Evolutionary conservation across 2,888 invertebrate genomes (phyloP), one percentile per base, ranked within the genome.

Genomic region (Arenicola marina): DNA sequence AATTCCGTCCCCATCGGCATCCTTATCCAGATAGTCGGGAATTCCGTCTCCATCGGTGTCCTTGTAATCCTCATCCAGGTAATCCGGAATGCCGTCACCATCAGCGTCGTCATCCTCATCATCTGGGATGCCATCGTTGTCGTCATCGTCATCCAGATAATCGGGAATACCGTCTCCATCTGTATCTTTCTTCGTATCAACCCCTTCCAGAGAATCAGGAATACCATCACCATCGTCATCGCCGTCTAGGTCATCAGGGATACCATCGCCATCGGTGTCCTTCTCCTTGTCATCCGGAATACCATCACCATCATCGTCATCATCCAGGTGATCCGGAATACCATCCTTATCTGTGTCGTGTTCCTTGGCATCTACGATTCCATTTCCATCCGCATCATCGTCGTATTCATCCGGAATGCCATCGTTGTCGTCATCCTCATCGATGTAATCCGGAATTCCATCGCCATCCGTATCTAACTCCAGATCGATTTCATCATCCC

Each of bases 221-320:
- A 81, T 78, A 18, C 79, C 79, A 70, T 79, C 78, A 1, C 79
- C 77, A 62, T 70, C 73, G 67, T 77, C 77, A 44, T 73, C 68
- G 21, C 57, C 58, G 45, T 77, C 76, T 4, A 68, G 58, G 51
- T 72, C 44, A 63, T 79, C 75, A 2, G 75, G 75, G 1, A 75
- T 73, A 0, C 76, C 76, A 63, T 76, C 76, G 0, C 74, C 73
- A 64, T 75, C 75, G 1, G 56, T 28, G n/a, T n/a, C n/a, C n/a
- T n/a, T n/a, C n/a, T n/a, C n/a, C n/a, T n/a, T n/a, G n/a, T n/a
- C n/a, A n/a, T n/a, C n/a, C n/a, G n/a, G n/a, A n/a, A n/a, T n/a
- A n/a, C n/a, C n/a, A n/a, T n/a, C n/a, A n/a, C n/a, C n/a, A n/a
- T n/a, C n/a, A n/a, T n/a, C n/a, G 34, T 64, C 64, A 51, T 65